Evolutionary conservation across 2,797 vertebrate species (phyloP).

Genomic region (Clarias platycephalus): DNA sequence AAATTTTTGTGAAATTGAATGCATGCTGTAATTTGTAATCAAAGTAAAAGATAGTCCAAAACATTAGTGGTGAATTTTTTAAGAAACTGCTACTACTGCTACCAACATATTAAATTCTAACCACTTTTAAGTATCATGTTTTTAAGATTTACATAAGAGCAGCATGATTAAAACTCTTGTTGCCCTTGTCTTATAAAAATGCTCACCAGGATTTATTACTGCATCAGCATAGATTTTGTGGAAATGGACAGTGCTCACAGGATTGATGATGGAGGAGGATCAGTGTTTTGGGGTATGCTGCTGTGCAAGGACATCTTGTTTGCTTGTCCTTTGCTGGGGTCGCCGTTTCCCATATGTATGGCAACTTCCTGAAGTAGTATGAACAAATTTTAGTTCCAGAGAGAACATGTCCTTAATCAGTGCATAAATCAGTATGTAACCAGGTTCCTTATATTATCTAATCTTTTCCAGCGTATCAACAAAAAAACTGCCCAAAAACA

Average conservation of each 20-base stretch:
- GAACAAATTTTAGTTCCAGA: slow-evolving; percentile 53
- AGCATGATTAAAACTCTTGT: background rate
- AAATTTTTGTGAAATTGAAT: too few species aligned
- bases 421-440: slow-evolving; percentile 67
- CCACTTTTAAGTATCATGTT: background rate
- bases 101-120: background rate
- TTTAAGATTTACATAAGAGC: background rate
- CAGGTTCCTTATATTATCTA: slow-evolving; percentile 72
- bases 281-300: background rate
- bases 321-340: slow-evolving; percentile 34
- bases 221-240: background rate
- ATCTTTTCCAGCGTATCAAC: slow-evolving; percentile 68
- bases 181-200: background rate
- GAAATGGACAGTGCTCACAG: background rate
- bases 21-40: too few species aligned
- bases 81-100: background rate
- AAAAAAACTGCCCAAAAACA: slow-evolving; percentile 71
- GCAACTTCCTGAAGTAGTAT: slow-evolving; percentile 38
- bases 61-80: background rate
- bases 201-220: background rate
- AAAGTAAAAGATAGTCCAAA: too few species aligned
- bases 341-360: slow-evolving; percentile 22
- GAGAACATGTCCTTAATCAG: slow-evolving; percentile 60
- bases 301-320: slow-evolving; percentile 6
- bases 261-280: slow-evolving; percentile 14